Evolutionary conservation across 2,888 invertebrate genomes (phyloP).

Genomic region (Tiliacea aurago): DNA sequence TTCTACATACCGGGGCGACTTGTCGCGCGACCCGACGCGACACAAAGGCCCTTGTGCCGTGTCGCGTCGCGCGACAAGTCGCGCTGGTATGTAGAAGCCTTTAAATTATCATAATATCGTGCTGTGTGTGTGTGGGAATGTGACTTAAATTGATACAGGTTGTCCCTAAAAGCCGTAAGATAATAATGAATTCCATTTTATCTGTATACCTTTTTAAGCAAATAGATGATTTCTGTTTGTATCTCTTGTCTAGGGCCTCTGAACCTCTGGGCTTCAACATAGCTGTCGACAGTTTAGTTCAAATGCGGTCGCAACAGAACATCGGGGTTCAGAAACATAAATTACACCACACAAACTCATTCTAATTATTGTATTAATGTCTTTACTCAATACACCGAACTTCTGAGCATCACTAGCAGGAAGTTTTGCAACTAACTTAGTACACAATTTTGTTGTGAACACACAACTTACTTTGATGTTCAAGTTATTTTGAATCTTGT

Average conservation of each 20-base stretch:
- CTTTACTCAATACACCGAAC: constrained; percentile 36
- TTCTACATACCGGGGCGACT: too few species aligned
- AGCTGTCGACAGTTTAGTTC: neutral
- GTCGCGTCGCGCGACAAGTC: too few species aligned
- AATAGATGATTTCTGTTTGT: neutral
- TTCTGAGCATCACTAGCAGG: constrained; percentile 3
- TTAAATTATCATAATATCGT: too few species aligned
- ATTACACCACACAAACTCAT: neutral
- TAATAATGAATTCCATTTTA: neutral
- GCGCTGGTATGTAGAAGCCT: too few species aligned
- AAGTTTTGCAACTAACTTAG: constrained; percentile 19
- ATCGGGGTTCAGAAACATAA: neutral
- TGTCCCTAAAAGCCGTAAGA: too few species aligned
- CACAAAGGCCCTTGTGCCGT: too few species aligned
- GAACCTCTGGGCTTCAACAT: too few species aligned
- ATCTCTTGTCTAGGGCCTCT: neutral
- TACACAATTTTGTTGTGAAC: constrained; percentile 20
- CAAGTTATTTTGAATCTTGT: constrained; percentile 34
- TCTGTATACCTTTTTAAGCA: neutral
- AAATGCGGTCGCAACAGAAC: neutral
- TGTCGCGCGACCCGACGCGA: too few species aligned
- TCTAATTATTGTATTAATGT: constrained; percentile 29
- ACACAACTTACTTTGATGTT: constrained; percentile 30
- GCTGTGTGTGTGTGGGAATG: too few species aligned
- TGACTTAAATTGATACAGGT: too few species aligned